phyloP scores from a whole-genome alignment of 1,140 invertebrate species.

The Leptinotarsa texana region DNA sequence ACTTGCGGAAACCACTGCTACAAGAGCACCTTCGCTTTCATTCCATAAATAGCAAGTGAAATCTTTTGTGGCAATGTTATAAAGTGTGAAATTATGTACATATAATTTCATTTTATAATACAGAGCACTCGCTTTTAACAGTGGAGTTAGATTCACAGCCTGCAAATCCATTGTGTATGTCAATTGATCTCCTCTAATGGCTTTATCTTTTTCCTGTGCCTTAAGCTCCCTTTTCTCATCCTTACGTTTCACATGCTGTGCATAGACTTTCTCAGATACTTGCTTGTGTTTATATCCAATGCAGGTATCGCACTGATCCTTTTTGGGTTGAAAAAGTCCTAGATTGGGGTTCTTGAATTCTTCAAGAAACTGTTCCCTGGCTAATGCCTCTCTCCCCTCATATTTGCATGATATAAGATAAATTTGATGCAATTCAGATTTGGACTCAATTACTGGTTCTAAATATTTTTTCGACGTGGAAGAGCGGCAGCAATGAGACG shows the following conservation, averaged over 20 bases:
- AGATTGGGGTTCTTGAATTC: constrained; percentile 36
- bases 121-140: constrained; percentile 51
- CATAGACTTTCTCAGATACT: constrained; percentile 37
- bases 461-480: constrained; percentile 40
- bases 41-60: constrained; percentile 35
- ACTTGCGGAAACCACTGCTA: constrained; percentile 51
- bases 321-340: constrained; percentile 40
- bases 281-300: constrained; percentile 33
- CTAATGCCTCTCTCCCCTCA: constrained; percentile 6
- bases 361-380: not conserved
- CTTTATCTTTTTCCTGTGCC: constrained; percentile 42
- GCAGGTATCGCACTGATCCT: constrained; percentile 46
- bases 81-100: constrained; percentile 55
- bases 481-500: constrained; percentile 43
- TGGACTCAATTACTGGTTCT: constrained; percentile 17
- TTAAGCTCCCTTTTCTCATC: constrained; percentile 35
- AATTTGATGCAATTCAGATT: constrained; percentile 38
- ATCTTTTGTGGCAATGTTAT: no score
- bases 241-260: constrained; percentile 32
- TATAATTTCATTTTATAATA: constrained; percentile 56
- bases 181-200: constrained; percentile 27
- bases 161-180: constrained; percentile 51
- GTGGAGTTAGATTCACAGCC: constrained; percentile 52
- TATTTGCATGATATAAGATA: constrained; percentile 27
- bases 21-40: constrained; percentile 48